These are phyloP conservation scores for Candoia aspera DNA, from an alignment of 2,113 vertebrate genomes.

Conservation along the genomic window DNA sequence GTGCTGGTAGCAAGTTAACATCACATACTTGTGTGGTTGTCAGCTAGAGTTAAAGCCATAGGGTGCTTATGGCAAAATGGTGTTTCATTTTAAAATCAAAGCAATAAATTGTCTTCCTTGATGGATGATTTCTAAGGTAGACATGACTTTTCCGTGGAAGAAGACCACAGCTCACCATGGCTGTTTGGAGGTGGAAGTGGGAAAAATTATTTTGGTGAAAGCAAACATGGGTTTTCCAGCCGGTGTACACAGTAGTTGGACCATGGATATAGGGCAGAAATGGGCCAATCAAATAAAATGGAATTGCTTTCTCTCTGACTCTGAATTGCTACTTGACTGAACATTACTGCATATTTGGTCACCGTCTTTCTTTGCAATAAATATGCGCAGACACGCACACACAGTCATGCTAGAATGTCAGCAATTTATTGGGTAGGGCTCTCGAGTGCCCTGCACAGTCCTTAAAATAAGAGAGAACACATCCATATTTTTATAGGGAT, in stretches of 20 bases:
- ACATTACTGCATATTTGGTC: neutral
- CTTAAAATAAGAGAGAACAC: neutral
- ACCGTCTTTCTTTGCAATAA: neutral
- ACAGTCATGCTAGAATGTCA: neutral
- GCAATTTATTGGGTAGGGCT: neutral
- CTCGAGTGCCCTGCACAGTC: neutral
- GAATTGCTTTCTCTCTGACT: neutral
- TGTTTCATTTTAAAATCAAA: neutral
- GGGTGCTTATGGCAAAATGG: neutral
- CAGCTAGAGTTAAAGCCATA: neutral
- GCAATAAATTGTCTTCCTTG: neutral
- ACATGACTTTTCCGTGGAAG: slow-evolving; percentile 20
- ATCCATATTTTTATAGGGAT: neutral
- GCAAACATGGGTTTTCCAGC: slow-evolving; percentile 18
- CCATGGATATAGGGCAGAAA: neutral
- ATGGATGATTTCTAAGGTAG: slow-evolving; percentile 4
- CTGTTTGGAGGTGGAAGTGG: neutral
- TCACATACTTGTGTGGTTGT: neutral
- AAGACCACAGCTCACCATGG: neutral
- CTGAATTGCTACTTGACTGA: neutral
- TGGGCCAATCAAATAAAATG: slow-evolving; percentile 3
- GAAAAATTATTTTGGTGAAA: slow-evolving; percentile 1
- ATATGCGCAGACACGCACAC: neutral
- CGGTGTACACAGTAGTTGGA: neutral
- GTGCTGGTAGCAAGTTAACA: neutral